phyloP scores from a whole-genome alignment of 2,888 invertebrate genomes.

The Lasioglossum villosulum region DNA sequence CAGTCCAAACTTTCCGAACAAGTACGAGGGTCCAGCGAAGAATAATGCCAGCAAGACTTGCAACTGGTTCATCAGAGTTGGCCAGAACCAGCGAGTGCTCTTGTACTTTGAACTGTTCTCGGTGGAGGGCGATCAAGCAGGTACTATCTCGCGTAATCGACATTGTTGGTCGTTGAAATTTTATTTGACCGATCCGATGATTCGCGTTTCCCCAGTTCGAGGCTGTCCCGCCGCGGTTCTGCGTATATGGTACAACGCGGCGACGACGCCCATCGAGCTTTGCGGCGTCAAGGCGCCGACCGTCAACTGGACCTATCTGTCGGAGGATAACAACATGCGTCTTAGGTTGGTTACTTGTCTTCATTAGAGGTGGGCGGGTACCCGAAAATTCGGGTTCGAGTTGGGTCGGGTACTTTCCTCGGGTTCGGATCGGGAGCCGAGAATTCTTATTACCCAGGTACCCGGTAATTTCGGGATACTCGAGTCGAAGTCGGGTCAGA shows the following conservation, averaged over 20 bases:
- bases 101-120: slow-evolving; percentile 96
- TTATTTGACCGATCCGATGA: not conserved
- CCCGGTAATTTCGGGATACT: too few species aligned
- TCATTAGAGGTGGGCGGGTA: too few species aligned
- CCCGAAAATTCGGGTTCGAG: too few species aligned
- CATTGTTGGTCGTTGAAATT: not conserved
- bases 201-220: slow-evolving; percentile 86
- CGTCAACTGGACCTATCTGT: slow-evolving; percentile 93
- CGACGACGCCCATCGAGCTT: slow-evolving; percentile 93
- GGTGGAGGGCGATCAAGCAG: slow-evolving; percentile 96
- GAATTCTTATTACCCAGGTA: too few species aligned
- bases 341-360: slow-evolving; percentile 88
- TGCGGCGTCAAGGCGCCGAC: slow-evolving; percentile 93
- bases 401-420: too few species aligned
- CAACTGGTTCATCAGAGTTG: slow-evolving; percentile 97
- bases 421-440: too few species aligned
- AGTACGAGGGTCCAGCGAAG: slow-evolving; percentile 93
- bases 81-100: slow-evolving; percentile 94
- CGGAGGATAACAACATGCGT: slow-evolving; percentile 94
- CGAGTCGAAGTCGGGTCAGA: too few species aligned
- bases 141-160: slow-evolving; percentile 84
- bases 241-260: slow-evolving; percentile 94
- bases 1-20: slow-evolving; percentile 95
- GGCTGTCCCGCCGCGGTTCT: slow-evolving; percentile 97
- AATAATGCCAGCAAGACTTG: slow-evolving; percentile 95